Evolutionary conservation across 2,797 vertebrate species (phyloP).

Genomic region (Paedocypris micromegethes): DNA sequence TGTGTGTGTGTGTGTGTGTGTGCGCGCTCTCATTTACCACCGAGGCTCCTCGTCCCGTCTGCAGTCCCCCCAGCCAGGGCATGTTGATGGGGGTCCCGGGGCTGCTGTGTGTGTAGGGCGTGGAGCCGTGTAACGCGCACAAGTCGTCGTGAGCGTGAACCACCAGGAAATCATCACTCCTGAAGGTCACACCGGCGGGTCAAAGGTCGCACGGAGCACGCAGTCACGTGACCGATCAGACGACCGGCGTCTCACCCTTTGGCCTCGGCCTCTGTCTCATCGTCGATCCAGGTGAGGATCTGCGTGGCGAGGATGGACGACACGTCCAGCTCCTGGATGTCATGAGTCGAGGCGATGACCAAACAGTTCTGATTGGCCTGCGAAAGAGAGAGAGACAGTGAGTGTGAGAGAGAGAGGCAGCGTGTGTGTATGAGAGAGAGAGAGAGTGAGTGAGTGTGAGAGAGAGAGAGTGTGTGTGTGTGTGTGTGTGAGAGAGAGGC

Average conservation of each 20-base stretch:
- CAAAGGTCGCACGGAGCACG: not conserved
- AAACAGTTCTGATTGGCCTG: conserved; percentile 98
- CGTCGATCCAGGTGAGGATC: conserved; percentile 94
- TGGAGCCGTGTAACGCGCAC: conserved; percentile 80
- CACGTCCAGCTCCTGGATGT: conserved; percentile 96
- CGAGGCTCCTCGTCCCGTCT: conserved; percentile 91
- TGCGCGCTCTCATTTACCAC: conserved; percentile 72
- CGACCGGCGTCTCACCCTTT: conserved; percentile 76
- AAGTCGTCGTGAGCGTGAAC: conserved; percentile 88
- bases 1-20: conserved; percentile 28
- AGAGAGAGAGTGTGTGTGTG: no score
- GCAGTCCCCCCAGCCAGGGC: conserved; percentile 91
- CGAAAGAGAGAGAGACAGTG: not conserved
- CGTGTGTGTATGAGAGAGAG: not conserved
- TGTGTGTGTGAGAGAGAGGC: no score
- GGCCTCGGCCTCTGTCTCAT: conserved; percentile 81
- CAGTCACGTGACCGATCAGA: not conserved
- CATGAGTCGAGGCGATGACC: conserved; percentile 94
- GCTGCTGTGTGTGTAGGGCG: conserved; percentile 92
- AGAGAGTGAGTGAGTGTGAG: no score
- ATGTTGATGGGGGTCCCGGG: conserved; percentile 95
- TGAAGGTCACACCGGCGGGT: conserved; percentile 33
- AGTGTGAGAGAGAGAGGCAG: no score
- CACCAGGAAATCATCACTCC: conserved; percentile 89
- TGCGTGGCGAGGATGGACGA: conserved; percentile 94